Evolutionary conservation across 2,113 vertebrate genomes (phyloP), one percentile per base, ranked within the genome.

Genomic region (Ophiodon elongatus): DNA sequence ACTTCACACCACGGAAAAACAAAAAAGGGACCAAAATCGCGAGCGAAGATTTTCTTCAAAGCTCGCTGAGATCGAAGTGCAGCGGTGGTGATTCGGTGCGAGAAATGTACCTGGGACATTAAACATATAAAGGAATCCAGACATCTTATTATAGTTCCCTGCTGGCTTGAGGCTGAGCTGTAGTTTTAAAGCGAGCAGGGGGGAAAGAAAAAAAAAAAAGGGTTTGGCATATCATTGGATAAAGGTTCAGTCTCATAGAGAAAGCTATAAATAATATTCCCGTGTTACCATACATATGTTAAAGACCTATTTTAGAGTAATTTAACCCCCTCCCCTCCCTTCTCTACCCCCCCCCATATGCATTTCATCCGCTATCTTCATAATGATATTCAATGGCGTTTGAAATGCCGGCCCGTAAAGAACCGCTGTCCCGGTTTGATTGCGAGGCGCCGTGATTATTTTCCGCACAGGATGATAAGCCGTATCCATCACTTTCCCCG

Each of bases 401-500:
- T 88, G 59, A 87, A 83, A 88, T 73, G 82, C 80, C 82, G 45
- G 63, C 56, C 50, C 31, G 50, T 60, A 50, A n/a, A 80, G 52
- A 74, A 67, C 35, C 77, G 21, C 63, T 37, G 69, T 75, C 67
- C 50, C 21, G 2, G n/a, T n/a, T n/a, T 88, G 87, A 92, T 87
- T 93, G 92, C 82, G 43, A 47, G 68, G 84, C 65, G 35, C 29
- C 33, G 57, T 76, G 66, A 35, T 88, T 86, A 77, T 93, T 89
- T 86, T 83, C 75, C 66, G 57, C 77, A 71, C 47, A 57, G 72
- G 76, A 84, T 91, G 92, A 94, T 94, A 81, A 92, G 90, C 86
- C 74, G 64, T 60, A 91, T 93, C 92, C 84, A 91, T 93, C 92
- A 86, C 54, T 77, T 85, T 76, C 79, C 73, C 52, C 52, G 73